Evolutionary conservation across 2,797 vertebrate genomes (phyloP), one percentile per base, ranked within the genome.

Genomic region (Syncerus caffer): DNA sequence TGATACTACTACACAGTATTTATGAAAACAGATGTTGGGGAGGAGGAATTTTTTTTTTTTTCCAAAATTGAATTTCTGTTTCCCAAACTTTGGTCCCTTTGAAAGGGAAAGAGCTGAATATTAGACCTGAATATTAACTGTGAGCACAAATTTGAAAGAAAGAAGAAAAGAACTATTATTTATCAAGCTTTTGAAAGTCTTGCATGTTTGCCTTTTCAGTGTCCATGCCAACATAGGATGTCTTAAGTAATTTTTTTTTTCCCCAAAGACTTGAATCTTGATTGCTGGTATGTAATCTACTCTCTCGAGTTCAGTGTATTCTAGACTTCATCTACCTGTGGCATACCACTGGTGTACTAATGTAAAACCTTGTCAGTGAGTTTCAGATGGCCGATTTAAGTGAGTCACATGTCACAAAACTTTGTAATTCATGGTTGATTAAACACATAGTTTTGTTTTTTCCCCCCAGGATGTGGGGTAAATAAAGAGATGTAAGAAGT

Each of bases 401-500:
- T 98, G 96, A 98, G 95, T 97, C 90, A 92, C 80, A 92, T 31
- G 55, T 95, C 92, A 89, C 34, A 87, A 94, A 98, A 98, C 89
- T 97, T 98, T 96, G 97, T 97, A 98, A 97, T 98, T 98, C 97
- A 97, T 98, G 96, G 94, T 98, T 97, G 89, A 90, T 94, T 98
- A 97, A 98, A 97, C 51, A 82, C 19, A 25, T 34, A 55, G n/a
- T 25, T 15, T 31, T 50, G 42, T 91, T 85, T 85, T 96, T 96
- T 2, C 6, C 14, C 42, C 34, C 97, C 90, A 94, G 97, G 98
- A 97, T 98, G 95, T 98, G 76, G 96, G 98, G 97, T 99, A 99
- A 99, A 99, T 99, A 98, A 97, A 97, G 84, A 89, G 98, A 98
- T 95, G 93, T 98, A 98, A 97, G 71, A 96, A 95, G 47, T 93